These are phyloP conservation scores for Rhagium mordax DNA, from an alignment of 2,888 invertebrate species.

Conservation along the genomic window DNA sequence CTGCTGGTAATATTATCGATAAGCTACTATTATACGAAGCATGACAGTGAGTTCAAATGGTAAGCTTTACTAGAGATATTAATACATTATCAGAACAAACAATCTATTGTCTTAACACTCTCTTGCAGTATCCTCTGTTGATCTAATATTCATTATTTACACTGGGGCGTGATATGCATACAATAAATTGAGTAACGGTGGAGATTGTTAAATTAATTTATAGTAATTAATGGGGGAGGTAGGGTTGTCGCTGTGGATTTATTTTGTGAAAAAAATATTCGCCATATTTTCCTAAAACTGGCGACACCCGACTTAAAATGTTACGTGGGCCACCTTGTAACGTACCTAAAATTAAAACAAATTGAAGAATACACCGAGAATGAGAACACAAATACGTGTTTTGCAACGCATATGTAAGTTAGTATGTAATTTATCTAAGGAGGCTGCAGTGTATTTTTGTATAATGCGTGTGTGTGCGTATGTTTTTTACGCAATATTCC, in stretches of 20 bases:
- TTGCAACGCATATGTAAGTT: constrained; percentile 56
- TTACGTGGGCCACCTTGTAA: constrained; percentile 17
- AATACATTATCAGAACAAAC: neutral
- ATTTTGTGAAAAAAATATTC: too few relatives aligned
- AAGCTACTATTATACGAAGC: neutral
- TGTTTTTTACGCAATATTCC: constrained; percentile 35
- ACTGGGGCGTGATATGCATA: neutral
- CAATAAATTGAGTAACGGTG: neutral
- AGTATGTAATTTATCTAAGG: constrained; percentile 57
- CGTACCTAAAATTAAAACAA: constrained; percentile 30
- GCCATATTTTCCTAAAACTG: too few relatives aligned
- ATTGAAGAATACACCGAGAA: constrained; percentile 45
- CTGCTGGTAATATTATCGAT: neutral
- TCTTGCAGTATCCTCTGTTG: neutral
- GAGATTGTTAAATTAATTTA: neutral
- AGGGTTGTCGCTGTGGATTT: too few relatives aligned
- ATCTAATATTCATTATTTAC: neutral
- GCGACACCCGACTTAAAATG: too few relatives aligned
- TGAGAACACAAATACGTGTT: constrained; percentile 56
- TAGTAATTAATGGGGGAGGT: too few relatives aligned
- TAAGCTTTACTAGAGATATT: neutral
- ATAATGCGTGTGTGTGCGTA: constrained; percentile 51
- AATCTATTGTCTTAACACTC: neutral
- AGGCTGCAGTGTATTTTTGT: constrained; percentile 57
- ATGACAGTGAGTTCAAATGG: neutral